Evolutionary conservation across 1,140 invertebrate genomes (phyloP).

Genomic region (Zaprionus gabonicus): DNA sequence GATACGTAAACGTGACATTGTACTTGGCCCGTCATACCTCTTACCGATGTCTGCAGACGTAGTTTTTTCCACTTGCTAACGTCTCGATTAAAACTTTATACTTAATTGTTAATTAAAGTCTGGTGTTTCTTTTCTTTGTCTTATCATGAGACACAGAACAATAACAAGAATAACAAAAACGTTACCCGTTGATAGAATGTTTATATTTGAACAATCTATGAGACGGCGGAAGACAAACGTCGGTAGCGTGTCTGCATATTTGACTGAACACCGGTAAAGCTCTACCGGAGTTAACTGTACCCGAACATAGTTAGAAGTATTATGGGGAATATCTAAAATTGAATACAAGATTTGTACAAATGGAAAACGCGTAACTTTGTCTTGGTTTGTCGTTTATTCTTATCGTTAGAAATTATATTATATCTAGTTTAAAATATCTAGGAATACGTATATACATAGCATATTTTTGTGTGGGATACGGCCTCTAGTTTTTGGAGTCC

Average conservation of each 20-base stretch:
- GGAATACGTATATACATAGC: conserved; percentile 3
- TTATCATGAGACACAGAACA: background rate
- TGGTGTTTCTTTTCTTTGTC: background rate
- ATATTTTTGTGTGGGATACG: background rate
- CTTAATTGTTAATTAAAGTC: conserved; percentile 1
- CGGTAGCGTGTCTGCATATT: background rate
- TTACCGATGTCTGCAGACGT: background rate
- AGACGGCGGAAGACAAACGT: background rate
- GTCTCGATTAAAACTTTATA: background rate
- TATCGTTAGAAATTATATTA: conserved; percentile 24
- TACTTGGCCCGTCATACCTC: background rate
- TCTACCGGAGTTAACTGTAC: background rate
- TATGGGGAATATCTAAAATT: background rate
- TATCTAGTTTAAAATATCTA: conserved; percentile 21
- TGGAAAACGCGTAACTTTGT: background rate
- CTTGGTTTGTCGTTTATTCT: conserved; percentile 6
- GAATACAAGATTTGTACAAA: background rate
- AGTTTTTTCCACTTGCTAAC: background rate
- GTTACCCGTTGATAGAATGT: background rate
- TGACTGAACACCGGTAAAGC: background rate
- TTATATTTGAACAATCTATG: background rate
- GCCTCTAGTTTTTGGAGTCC: background rate
- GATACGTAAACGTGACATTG: background rate
- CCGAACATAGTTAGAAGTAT: background rate
- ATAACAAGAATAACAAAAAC: background rate